Evolutionary conservation across 2,113 vertebrate species (phyloP).

Genomic region (Asarcornis scutulata): DNA sequence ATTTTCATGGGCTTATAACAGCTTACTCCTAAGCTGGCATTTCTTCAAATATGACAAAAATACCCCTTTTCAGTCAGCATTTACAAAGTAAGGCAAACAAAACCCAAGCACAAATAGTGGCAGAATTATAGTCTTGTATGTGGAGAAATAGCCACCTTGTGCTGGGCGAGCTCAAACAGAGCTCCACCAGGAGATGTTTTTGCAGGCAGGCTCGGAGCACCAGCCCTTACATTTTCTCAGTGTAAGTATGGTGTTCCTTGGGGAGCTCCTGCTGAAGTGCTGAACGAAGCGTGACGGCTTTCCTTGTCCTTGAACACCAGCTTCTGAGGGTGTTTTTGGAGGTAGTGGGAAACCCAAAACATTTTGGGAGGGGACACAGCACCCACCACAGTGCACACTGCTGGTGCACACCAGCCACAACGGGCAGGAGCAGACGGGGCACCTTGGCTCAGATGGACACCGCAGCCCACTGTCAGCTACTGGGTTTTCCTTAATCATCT

Average conservation of each 20-base stretch:
- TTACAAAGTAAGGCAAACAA: conserved; percentile 37
- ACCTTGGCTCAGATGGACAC: background rate
- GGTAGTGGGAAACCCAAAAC: background rate
- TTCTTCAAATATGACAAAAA: background rate
- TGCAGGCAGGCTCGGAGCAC: background rate
- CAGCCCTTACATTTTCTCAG: background rate
- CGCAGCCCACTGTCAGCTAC: background rate
- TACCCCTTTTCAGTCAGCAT: background rate
- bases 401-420: background rate
- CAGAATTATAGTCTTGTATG: background rate
- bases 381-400: background rate
- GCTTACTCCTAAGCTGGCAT: background rate
- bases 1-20: conserved; percentile 26
- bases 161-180: background rate
- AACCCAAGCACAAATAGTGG: background rate
- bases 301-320: background rate
- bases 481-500: background rate
- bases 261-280: background rate
- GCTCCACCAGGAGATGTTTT: background rate
- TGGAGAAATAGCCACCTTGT: background rate
- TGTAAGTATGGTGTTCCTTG: background rate
- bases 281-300: background rate
- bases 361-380: accelerated
- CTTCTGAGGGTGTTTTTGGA: background rate
- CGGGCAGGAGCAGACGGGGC: background rate